A percentile compares a stretch with the other conserved stretches of the same genome.
Evolutionary conservation across 2,888 invertebrate genomes (phyloP).

Genomic region (Spicauda simplicius): DNA sequence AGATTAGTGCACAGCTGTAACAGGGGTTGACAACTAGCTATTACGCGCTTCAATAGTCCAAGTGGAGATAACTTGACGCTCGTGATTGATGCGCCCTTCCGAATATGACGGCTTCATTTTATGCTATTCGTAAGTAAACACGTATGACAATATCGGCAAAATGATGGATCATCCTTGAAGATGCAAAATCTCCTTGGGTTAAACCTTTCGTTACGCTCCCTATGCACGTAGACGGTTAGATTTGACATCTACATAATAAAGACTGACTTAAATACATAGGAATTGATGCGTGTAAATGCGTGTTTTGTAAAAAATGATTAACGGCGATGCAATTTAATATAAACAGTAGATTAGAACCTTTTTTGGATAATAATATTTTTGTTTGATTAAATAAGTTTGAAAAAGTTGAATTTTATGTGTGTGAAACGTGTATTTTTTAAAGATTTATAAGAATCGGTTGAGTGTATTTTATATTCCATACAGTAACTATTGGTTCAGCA

Average conservation of each 20-base stretch:
- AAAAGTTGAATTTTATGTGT: too few species aligned
- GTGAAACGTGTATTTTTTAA: too few species aligned
- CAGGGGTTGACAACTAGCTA: conserved; percentile 11
- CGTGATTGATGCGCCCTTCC: conserved; percentile 70
- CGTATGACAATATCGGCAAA: conserved; percentile 53
- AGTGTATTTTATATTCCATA: too few species aligned
- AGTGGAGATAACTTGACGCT: conserved; percentile 19
- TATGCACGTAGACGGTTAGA: neutral
- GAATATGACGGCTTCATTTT: conserved; percentile 73
- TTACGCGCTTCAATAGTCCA: conserved; percentile 25
- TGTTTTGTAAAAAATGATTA: too few species aligned
- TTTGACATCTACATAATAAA: neutral
- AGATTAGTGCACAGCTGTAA: neutral
- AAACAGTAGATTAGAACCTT: too few species aligned
- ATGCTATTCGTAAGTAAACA: conserved; percentile 54
- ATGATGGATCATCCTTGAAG: conserved; percentile 37
- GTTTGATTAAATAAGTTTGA: too few species aligned
- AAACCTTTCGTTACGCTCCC: neutral
- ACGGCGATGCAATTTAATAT: too few species aligned
- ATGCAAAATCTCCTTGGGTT: neutral
- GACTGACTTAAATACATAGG: too few species aligned
- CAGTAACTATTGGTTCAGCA: too few species aligned
- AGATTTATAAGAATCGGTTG: too few species aligned
- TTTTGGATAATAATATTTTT: too few species aligned
- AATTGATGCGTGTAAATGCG: too few species aligned